Base-by-base conservation (phyloP, 2,113 vertebrate genomes). In the Lophochroa leadbeateri region DNA sequence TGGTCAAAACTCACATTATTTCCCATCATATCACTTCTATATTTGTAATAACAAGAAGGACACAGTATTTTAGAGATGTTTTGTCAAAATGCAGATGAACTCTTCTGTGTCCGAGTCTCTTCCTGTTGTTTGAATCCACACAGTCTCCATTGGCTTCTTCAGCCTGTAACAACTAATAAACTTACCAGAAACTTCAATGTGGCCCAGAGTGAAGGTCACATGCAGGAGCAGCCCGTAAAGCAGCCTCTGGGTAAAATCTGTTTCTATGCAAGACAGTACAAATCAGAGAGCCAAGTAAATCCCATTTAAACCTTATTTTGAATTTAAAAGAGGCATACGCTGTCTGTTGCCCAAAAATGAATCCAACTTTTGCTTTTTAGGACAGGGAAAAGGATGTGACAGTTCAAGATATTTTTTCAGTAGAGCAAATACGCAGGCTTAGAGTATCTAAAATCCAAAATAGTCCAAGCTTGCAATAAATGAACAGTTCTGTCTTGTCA, bases 291-390 rank as follows among this genome's bases (percentile, higher is more conserved):
- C 19, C 74, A 89, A 90, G 23, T 60, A 78, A 91, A 90, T 74
- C n/a, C 41, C 28, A 47, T 84, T 77, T 84, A 92, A 90, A 82
- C 28, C 17, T 92, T 71, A 57, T 82, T 87, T 92, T 85, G 74
- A 91, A 85, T 28, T 67, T 72, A 69, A 88, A 82, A 74, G 24
- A 94, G 67, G 53, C 35, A 33, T 78, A 28, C 69, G 10, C 21
- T 85, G 7, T 69, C 61, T 83, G 7, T 60, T 46, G 49, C 43
- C 61, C 39, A 50, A 74, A 52, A 75, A 8, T 19, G 5, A 91
- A 89, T 92, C 50, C 72, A 92, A 33, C 23, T 82, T 88, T 71
- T 89, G 44, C 67, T 57, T 92, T 89, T 93, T 61, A 90, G 78
- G 78, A 76, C 70, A 77, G 37, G 20, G 43, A 72, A 94, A 79